Evolutionary conservation across 2,113 vertebrate genomes (phyloP).

Genomic region (Neodon shergylaensis): DNA sequence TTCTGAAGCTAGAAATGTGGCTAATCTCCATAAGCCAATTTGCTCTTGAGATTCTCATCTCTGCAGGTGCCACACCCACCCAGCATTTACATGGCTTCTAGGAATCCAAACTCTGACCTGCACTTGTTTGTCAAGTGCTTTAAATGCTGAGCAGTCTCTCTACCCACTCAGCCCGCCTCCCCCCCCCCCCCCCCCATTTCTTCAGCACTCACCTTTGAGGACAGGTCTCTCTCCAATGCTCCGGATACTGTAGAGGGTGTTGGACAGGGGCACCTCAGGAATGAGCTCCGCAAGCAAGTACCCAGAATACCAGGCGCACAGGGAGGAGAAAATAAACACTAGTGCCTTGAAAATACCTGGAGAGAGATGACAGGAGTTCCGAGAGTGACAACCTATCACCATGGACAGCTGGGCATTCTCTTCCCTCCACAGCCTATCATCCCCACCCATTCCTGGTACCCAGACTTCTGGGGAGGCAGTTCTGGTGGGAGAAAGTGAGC

Average conservation of each 20-base stretch:
- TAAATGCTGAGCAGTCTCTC: not conserved
- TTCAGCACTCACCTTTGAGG: constrained; percentile 76
- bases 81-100: not conserved
- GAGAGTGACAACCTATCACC: not conserved
- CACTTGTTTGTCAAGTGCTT: not conserved
- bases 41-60: not conserved
- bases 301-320: constrained; percentile 84
- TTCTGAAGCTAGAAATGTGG: not conserved
- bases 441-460: not conserved
- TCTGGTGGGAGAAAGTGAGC: not conserved
- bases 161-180: no score
- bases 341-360: constrained; percentile 73
- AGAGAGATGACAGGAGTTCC: not conserved
- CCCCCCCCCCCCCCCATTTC: no score
- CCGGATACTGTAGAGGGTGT: constrained; percentile 54
- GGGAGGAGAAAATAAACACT: constrained; percentile 42
- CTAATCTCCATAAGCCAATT: not conserved
- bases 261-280: not conserved
- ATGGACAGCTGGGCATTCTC: not conserved
- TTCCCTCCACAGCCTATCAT: not conserved
- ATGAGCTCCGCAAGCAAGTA: constrained; percentile 64
- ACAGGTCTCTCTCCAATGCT: constrained; percentile 70
- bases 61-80: not conserved
- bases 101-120: not conserved
- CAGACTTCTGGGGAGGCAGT: not conserved